phyloP scores from a whole-genome alignment of 1,140 invertebrate genomes.

The Eueides isabella region DNA sequence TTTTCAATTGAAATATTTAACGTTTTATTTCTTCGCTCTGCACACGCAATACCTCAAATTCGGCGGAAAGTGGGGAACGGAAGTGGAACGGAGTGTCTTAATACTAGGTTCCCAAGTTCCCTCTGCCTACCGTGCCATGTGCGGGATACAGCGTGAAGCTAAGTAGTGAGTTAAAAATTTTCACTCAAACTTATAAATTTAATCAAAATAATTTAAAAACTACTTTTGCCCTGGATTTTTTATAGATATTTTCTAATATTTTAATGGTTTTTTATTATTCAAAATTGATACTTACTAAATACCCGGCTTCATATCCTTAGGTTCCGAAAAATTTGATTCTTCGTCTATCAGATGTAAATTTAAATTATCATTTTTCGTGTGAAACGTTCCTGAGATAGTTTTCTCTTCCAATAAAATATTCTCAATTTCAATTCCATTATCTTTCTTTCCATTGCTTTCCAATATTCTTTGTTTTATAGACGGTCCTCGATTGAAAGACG shows the following conservation, averaged over 20 bases:
- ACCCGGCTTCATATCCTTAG: constrained; percentile 50
- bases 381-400: constrained; percentile 60
- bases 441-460: constrained; percentile 64
- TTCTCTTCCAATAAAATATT: constrained; percentile 74
- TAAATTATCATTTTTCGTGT: constrained; percentile 64
- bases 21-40: too few relatives aligned
- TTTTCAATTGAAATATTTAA: too few relatives aligned
- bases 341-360: constrained; percentile 74
- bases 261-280: neutral
- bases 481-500: constrained; percentile 69
- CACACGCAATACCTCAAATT: too few relatives aligned
- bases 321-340: constrained; percentile 64
- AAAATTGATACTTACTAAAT: constrained; percentile 59
- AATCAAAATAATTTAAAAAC: too few relatives aligned
- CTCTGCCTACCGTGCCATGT: too few relatives aligned
- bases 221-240: neutral
- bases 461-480: constrained; percentile 70
- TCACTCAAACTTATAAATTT: too few relatives aligned
- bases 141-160: too few relatives aligned
- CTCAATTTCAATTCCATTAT: constrained; percentile 65
- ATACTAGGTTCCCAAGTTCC: too few relatives aligned
- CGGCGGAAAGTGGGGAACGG: too few relatives aligned
- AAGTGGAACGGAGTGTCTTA: too few relatives aligned
- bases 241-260: too few relatives aligned
- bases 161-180: too few relatives aligned